phyloP scores from a whole-genome alignment of 2,113 vertebrate species.

The Tilapia sparmanii region DNA sequence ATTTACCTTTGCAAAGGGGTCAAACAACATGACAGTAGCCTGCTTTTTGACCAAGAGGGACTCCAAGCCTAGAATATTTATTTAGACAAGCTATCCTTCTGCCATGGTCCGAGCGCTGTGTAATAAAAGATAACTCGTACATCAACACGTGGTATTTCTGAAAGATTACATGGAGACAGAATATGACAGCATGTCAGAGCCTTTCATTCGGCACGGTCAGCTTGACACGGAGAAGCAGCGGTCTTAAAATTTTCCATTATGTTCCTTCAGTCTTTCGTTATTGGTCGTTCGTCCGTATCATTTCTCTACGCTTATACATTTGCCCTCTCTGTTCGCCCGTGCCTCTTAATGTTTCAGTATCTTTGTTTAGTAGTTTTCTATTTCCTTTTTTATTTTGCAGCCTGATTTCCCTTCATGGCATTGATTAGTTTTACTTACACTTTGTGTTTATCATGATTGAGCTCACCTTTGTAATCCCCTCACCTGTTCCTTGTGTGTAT shows the following conservation, averaged over 20 bases:
- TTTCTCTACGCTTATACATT: accelerated
- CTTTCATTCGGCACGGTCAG: accelerated
- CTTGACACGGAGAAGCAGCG: background rate
- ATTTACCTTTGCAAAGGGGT: background rate
- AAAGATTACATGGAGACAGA: background rate
- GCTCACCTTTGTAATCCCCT: background rate
- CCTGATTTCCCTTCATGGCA: background rate
- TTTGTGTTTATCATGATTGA: background rate
- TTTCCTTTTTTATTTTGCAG: background rate
- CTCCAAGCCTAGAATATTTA: background rate
- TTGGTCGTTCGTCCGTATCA: accelerated
- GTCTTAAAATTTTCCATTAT: background rate
- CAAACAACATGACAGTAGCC: background rate
- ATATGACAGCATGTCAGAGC: background rate
- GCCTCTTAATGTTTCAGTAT: background rate
- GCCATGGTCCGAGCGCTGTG: accelerated
- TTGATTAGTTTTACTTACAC: background rate
- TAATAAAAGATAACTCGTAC: background rate
- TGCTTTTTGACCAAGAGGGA: background rate
- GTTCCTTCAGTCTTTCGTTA: background rate
- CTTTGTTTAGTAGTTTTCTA: background rate
- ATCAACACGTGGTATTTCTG: background rate
- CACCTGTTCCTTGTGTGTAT: background rate
- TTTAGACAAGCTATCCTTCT: background rate
- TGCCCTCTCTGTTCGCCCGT: background rate